Base-by-base conservation (phyloP, 1,140 invertebrate species). In the Caerostris darwini region DNA sequence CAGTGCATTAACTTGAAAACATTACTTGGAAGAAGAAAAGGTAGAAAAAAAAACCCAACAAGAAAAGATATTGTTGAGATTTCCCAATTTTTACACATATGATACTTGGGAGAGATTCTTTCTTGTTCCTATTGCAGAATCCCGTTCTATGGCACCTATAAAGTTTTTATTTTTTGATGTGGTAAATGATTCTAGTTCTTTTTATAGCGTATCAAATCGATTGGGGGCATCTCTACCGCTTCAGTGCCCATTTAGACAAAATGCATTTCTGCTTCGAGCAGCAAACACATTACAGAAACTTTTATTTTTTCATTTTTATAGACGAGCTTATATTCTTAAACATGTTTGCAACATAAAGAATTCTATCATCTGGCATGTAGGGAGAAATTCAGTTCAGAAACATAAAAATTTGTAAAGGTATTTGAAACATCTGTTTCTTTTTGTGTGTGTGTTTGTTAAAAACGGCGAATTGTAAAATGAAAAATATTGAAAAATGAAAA, bases 161-260 rank as follows among this genome's bases (percentile, higher is more conserved):
- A 77, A 77, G 69, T 77, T 77, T 77, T 34, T 77, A 77, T 53
- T 77, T 34, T 34, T 77, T 10, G 19, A 8, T 5, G 69, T 3
- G 19, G 69, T 77, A 77, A 77, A 77, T 77, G 69, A 12, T 34
- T 34, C 34, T 77, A 34, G 69, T 14, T 53, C 69, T 77, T 77
- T 77, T 77, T 77, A 77, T 77, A 77, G 69, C 69, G 7, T 12
- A 12, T 34, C 34, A 77, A 77, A 77, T 77, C 69, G 34, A 77
- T 77, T 77, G 19, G 50, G 50, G 50, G 4, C 34, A 77, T 77
- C 34, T 77, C 69, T 77, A 10, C 19, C 12, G 69, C 69, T 77
- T 50, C 34, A 50, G 10, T 77, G 34, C 3, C 69, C 69, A 77
- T 77, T 77, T 77, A 77, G 69, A 14, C 10, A 10, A 34, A 34